Evolutionary conservation across 2,888 invertebrate genomes (phyloP), one percentile per base, ranked within the genome.

Genomic region (Pseudococcus viburni): DNA sequence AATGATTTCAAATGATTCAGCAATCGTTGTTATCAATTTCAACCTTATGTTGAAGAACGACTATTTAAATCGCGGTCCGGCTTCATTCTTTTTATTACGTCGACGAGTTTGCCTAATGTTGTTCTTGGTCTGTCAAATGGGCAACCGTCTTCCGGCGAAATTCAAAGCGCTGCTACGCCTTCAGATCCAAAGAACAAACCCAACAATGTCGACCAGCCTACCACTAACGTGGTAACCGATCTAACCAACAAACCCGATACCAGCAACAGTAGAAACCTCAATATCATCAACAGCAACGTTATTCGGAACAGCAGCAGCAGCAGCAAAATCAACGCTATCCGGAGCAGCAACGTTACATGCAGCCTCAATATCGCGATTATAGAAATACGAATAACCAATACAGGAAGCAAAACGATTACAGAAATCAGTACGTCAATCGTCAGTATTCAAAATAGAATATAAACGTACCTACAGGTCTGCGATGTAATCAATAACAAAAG

Each of bases 301-400:
- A 86, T n/a, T 73, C 59, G 8, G 68, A 68, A 11, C 86, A 80
- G 1, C 83, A n/a, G n/a, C n/a, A n/a, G n/a, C n/a, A n/a, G n/a
- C n/a, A 88, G 19, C 88, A 88, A 46, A 26, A 83, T 33, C 80
- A 48, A 51, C 51, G 80, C 7, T 88, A 88, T 80, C 48, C 77
- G 26, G 48, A 87, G 15, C 87, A 77, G 6, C 77, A 87, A 26
- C 39, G 68, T 0, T 83, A 83, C 15, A 83, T 83, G 33, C 86
- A 86, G 39, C 73, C 73, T 46, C 48, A 87, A n/a, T 51, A 88
- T 39, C 88, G 88, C 39, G 88, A 88, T 39, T 77, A 87, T 17
- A 22, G 85, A 19, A 51, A 88, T 55, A 8, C 26, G 5, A 64
- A 87, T 33, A 87, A 87, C 51, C 86, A 68, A 15, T 73, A 86